Percentiles rank a stretch among this genome's conserved stretches.
phyloP scores from a whole-genome alignment of 2,888 invertebrate species.

The Hemaris fuciformis region DNA sequence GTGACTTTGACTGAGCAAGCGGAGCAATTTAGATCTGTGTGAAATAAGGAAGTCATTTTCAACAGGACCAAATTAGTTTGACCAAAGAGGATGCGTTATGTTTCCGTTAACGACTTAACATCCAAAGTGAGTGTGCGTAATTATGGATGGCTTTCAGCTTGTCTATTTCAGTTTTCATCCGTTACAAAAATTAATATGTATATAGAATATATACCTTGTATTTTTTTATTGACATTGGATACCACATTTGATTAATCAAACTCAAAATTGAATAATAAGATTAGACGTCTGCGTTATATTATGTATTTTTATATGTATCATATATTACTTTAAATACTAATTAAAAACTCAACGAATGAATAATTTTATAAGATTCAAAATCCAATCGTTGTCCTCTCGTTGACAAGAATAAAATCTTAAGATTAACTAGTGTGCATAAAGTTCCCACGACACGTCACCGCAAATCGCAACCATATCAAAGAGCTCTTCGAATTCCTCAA shows the following conservation, averaged over 20 bases:
- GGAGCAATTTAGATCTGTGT: slow-evolving; percentile 26
- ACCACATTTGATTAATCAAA: too few species aligned
- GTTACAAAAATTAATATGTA: background rate
- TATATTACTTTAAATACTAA: too few species aligned
- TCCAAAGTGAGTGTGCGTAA: slow-evolving; percentile 43
- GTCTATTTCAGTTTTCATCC: slow-evolving; percentile 9
- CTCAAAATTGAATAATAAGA: too few species aligned
- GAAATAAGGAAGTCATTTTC: slow-evolving; percentile 57
- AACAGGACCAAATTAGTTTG: slow-evolving; percentile 58
- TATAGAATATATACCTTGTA: slow-evolving; percentile 14
- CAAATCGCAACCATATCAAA: slow-evolving; percentile 8
- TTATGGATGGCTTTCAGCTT: slow-evolving; percentile 19
- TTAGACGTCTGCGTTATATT: too few species aligned
- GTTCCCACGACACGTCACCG: slow-evolving; percentile 17
- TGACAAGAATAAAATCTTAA: background rate
- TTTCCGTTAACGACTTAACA: slow-evolving; percentile 50
- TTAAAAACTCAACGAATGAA: too few species aligned
- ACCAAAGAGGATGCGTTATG: slow-evolving; percentile 57
- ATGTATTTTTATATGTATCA: too few species aligned
- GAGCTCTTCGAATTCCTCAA: slow-evolving; percentile 33
- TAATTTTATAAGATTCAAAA: too few species aligned
- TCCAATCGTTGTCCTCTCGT: too few species aligned
- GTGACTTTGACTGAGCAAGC: slow-evolving; percentile 18
- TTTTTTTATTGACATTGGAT: too few species aligned
- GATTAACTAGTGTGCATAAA: background rate